Evolutionary conservation across 2,797 vertebrate genomes (phyloP).

Genomic region (Antennarius maculatus): DNA sequence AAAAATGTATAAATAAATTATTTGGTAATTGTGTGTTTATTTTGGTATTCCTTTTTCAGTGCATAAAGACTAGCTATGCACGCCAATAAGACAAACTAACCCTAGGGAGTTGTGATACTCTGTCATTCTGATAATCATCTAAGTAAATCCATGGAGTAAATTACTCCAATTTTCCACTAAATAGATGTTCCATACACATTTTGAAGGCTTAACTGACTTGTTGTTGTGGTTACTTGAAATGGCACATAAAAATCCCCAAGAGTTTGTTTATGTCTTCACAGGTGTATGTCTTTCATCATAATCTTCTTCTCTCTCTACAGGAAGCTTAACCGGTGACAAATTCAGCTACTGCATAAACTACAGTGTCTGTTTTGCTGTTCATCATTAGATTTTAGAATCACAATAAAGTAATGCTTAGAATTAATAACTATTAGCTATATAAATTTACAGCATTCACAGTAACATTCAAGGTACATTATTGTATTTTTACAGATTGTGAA

Average conservation of each 20-base stretch:
- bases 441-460: too few relatives aligned
- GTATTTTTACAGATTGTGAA: too few relatives aligned
- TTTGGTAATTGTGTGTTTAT: slow-evolving; percentile 12
- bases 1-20: slow-evolving; percentile 20
- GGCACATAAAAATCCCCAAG: not conserved
- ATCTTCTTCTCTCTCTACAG: not conserved
- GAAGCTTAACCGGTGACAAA: not conserved
- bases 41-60: slow-evolving; percentile 16
- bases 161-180: not conserved
- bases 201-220: not conserved
- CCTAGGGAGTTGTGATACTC: slow-evolving; percentile 7
- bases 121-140: slow-evolving; percentile 20
- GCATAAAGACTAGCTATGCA: slow-evolving; percentile 17
- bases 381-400: too few relatives aligned
- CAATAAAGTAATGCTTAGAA: too few relatives aligned
- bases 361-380: too few relatives aligned
- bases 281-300: not conserved
- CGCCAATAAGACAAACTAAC: slow-evolving; percentile 1
- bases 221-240: slow-evolving; percentile 6
- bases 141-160: not conserved
- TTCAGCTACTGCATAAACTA: too few relatives aligned
- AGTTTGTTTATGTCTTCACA: too few relatives aligned
- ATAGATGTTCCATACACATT: not conserved
- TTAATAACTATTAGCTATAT: too few relatives aligned
- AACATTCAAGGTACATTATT: too few relatives aligned